Percentiles rank a stretch among this genome's conserved stretches.
These are phyloP conservation scores for Dicyrtoma fusca DNA, from an alignment of 2,888 invertebrate genomes.

Conservation along the genomic window DNA sequence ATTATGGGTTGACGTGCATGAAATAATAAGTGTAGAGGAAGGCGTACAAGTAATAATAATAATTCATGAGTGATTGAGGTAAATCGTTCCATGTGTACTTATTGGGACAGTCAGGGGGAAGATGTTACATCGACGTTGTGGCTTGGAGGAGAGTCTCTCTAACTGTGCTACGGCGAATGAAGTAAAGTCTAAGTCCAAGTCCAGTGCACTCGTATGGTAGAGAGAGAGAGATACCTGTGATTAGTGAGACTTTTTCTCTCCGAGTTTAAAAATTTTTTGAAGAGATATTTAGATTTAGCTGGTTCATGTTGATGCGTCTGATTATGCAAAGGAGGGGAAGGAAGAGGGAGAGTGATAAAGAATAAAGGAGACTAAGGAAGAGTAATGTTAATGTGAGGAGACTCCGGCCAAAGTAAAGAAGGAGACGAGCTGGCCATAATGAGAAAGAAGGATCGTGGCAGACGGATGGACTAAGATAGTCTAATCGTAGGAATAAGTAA, in stretches of 20 bases:
- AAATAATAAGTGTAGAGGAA: conserved; percentile 26
- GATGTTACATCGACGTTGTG: too few species aligned
- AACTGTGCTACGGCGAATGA: too few species aligned
- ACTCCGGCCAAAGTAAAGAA: conserved; percentile 1
- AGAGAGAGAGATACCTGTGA: conserved; percentile 16
- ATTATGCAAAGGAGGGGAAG: not conserved
- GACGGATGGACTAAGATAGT: conserved; percentile 10
- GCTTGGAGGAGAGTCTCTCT: too few species aligned
- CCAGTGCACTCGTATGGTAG: too few species aligned
- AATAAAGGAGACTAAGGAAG: not conserved
- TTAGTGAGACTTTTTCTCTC: conserved; percentile 12
- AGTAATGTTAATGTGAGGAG: not conserved
- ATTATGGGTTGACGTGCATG: conserved; percentile 17
- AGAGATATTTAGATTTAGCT: not conserved
- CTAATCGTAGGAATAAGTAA: conserved; percentile 44
- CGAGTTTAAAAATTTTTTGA: conserved; percentile 3
- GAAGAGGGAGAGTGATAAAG: conserved; percentile 2
- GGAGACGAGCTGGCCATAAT: conserved; percentile 27
- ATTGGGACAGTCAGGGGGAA: conserved; percentile 21
- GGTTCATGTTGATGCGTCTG: not conserved
- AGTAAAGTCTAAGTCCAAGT: too few species aligned
- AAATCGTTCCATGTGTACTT: not conserved
- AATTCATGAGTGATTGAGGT: conserved; percentile 21
- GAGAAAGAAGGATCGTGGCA: conserved; percentile 26
- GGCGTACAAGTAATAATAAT: conserved; percentile 37